These are phyloP conservation scores for Lepidochitona cinerea DNA, from an alignment of 2,888 invertebrate genomes.

Conservation along the genomic window DNA sequence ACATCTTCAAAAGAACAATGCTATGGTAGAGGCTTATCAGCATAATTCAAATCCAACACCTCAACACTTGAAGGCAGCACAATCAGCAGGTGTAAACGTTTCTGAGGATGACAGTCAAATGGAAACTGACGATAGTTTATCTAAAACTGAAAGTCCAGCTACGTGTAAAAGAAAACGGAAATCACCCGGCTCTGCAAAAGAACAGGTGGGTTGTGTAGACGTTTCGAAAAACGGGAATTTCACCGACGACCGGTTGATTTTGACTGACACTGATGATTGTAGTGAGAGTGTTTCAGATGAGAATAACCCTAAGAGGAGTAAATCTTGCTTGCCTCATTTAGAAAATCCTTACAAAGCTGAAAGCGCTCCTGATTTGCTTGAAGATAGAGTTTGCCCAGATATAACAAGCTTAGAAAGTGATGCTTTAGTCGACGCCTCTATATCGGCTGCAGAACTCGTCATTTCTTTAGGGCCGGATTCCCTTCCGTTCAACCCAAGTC, in stretches of 20 bases:
- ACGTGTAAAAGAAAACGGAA: neutral
- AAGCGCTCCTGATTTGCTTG: neutral
- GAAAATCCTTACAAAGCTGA: neutral
- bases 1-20: neutral
- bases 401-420: slow-evolving; percentile 53
- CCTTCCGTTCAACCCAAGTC: neutral
- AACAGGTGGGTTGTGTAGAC: neutral
- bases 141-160: neutral
- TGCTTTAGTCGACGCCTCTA: slow-evolving; percentile 49
- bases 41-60: neutral
- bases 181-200: neutral
- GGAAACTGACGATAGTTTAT: neutral
- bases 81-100: neutral
- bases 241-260: neutral
- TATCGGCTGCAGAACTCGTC: slow-evolving; percentile 28
- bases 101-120: neutral
- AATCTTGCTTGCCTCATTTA: neutral
- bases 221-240: neutral
- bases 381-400: slow-evolving; percentile 22
- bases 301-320: slow-evolving; percentile 3
- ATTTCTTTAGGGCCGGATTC: slow-evolving; percentile 7
- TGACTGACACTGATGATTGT: neutral
- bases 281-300: neutral
- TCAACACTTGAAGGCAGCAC: neutral
- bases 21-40: neutral